Percentiles rank a stretch among this genome's conserved stretches.
phyloP scores from a whole-genome alignment of 2,888 invertebrate species.

The Mesorhabditis belari region DNA sequence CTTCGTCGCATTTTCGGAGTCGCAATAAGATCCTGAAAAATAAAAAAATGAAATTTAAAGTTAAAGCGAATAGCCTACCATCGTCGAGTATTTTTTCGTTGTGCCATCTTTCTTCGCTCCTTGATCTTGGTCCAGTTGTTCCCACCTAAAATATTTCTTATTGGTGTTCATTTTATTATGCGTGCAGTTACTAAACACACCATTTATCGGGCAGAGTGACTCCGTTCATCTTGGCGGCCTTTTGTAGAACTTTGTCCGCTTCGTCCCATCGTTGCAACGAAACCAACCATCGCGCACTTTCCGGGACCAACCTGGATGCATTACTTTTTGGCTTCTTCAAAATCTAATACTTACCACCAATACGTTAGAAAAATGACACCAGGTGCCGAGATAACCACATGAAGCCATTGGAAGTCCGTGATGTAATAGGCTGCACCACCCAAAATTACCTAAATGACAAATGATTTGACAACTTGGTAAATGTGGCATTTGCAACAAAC shows the following conservation, averaged over 20 bases:
- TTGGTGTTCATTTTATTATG: slow-evolving; percentile 14
- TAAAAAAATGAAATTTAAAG: too few relatives aligned
- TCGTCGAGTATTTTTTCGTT: too few relatives aligned
- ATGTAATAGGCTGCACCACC: slow-evolving; percentile 50
- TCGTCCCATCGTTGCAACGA: slow-evolving; percentile 44
- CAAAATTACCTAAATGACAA: slow-evolving; percentile 33
- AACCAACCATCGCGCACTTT: slow-evolving; percentile 49
- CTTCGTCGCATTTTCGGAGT: slow-evolving; percentile 44
- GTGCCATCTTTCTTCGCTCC: too few relatives aligned
- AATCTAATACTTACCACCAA: slow-evolving; percentile 43
- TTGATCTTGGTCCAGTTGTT: slow-evolving; percentile 26
- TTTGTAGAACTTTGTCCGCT: slow-evolving; percentile 44
- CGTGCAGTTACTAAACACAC: slow-evolving; percentile 13
- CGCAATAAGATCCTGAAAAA: slow-evolving; percentile 46
- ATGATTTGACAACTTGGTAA: background rate
- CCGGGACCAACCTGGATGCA: slow-evolving; percentile 42
- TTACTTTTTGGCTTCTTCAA: background rate
- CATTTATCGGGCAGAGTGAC: slow-evolving; percentile 42
- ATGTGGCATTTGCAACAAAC: too few relatives aligned
- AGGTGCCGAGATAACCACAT: slow-evolving; percentile 47
- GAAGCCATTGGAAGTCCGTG: slow-evolving; percentile 48
- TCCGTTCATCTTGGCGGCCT: slow-evolving; percentile 40
- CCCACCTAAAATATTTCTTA: slow-evolving; percentile 24
- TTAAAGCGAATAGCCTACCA: too few relatives aligned
- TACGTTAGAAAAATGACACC: slow-evolving; percentile 47